A percentile compares a stretch with the other conserved stretches of the same genome.
Evolutionary conservation across 2,113 vertebrate species (phyloP).

Genomic region (Mastomys coucha): DNA sequence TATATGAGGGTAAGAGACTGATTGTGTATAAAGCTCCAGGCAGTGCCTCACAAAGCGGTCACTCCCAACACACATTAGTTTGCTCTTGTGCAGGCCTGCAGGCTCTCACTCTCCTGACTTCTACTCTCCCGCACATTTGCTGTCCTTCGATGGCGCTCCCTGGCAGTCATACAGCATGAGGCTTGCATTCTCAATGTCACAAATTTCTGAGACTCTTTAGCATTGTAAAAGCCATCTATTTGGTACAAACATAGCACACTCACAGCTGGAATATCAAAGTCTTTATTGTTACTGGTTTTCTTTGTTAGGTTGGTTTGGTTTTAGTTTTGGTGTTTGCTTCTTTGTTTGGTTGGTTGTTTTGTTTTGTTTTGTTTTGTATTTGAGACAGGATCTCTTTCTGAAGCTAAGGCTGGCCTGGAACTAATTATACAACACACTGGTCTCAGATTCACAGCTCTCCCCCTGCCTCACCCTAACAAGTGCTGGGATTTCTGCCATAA

Average conservation of each 20-base stretch:
- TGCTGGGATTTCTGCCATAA: neutral
- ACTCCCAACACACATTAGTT: neutral
- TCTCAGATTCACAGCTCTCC: neutral
- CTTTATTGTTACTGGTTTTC: neutral
- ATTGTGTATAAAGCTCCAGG: neutral
- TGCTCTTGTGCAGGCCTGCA: neutral
- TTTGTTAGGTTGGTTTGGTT: neutral
- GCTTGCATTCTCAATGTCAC: neutral
- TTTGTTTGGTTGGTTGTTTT: neutral
- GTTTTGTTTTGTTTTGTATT: neutral
- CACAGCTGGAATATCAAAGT: neutral
- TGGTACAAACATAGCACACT: neutral
- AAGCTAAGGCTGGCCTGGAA: neutral
- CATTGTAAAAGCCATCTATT: neutral
- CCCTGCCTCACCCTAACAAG: neutral
- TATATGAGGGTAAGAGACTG: neutral
- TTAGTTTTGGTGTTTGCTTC: neutral
- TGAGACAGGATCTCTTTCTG: neutral
- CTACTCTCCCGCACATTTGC: neutral
- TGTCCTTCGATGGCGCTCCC: neutral
- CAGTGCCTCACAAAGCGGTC: neutral
- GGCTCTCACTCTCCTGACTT: neutral
- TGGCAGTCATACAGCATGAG: neutral
- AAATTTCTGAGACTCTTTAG: neutral
- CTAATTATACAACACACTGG: neutral